Conservation (phyloP, 2,888 invertebrate genomes). For the Cantharis rufa region DNA sequence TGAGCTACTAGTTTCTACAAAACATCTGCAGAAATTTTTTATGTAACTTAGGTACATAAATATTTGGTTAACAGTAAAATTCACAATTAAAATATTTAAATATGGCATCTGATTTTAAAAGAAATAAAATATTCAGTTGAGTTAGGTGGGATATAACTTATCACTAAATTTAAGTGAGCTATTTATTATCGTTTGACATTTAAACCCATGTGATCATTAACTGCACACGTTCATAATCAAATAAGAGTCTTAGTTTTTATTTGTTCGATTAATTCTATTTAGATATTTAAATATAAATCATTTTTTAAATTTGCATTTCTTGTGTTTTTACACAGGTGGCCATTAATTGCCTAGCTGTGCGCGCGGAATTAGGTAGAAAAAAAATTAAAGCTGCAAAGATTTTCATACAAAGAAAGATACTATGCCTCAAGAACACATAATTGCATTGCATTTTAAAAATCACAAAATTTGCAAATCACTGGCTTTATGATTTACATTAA, state of each 20-base stretch:
- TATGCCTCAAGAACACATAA: neutral
- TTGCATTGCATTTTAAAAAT: neutral
- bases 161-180: neutral
- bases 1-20: slow-evolving; percentile 26
- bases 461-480: neutral
- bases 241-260: neutral
- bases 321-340: neutral
- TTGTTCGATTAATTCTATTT: neutral
- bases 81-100: neutral
- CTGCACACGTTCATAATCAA: neutral
- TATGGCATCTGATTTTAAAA: neutral
- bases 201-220: too few relatives aligned
- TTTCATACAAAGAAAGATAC: neutral
- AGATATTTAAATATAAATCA: neutral
- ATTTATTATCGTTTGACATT: neutral
- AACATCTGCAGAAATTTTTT: slow-evolving; percentile 14
- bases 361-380: neutral
- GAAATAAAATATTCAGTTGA: neutral
- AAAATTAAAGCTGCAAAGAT: neutral
- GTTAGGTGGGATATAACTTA: neutral
- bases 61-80: slow-evolving; percentile 27
- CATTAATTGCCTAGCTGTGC: neutral
- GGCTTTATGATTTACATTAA: neutral
- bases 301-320: neutral
- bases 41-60: slow-evolving; percentile 19